phyloP scores from a whole-genome alignment of 2,113 vertebrate species.

The Alectura lathami region DNA sequence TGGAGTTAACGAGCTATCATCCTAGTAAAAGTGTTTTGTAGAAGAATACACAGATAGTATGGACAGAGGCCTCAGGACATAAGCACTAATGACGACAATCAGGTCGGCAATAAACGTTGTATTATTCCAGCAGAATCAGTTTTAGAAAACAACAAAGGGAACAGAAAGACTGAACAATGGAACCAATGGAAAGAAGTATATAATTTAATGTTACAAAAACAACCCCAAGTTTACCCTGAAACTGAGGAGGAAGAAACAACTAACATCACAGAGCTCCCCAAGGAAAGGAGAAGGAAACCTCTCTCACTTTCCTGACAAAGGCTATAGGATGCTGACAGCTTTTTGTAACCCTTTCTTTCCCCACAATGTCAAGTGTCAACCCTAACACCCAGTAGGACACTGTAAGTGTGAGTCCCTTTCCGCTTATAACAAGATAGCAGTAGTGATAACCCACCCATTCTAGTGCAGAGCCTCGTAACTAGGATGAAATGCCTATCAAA shows the following conservation, averaged over 20 bases:
- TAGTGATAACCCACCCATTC: not conserved
- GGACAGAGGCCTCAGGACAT: not conserved
- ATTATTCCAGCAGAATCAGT: not conserved
- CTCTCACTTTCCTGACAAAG: not conserved
- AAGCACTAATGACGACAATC: not conserved
- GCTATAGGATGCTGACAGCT: not conserved
- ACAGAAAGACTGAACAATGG: not conserved
- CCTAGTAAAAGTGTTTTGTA: not conserved
- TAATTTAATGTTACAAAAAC: not conserved
- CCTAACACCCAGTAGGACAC: rapidly evolving
- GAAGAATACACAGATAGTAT: not conserved
- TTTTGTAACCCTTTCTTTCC: not conserved
- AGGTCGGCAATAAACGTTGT: not conserved
- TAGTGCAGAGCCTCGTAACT: not conserved
- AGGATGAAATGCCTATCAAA: not conserved
- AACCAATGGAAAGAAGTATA: not conserved
- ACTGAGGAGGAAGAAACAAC: not conserved
- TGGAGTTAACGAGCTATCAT: not conserved
- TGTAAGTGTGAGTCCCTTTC: not conserved
- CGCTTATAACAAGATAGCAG: not conserved
- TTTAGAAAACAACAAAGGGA: not conserved
- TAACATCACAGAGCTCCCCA: not conserved
- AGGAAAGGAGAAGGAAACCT: not conserved
- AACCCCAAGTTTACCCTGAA: not conserved
- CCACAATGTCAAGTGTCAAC: not conserved